These are phyloP conservation scores for Xylophagus ater DNA, from an alignment of 2,888 invertebrate genomes.

Conservation along the genomic window DNA sequence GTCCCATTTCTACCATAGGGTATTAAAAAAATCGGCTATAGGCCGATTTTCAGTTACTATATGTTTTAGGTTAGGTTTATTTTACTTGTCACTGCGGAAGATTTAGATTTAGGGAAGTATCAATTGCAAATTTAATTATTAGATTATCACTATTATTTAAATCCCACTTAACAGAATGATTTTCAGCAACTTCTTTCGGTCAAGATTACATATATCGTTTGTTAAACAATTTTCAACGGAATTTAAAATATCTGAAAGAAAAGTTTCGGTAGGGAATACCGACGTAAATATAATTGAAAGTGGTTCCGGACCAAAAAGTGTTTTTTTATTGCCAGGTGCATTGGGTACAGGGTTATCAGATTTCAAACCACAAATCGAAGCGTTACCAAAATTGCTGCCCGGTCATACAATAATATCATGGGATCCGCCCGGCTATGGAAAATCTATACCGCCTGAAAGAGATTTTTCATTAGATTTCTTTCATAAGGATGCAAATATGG, in stretches of 20 bases:
- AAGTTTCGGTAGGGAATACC: slow-evolving; percentile 48
- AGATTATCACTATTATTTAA: too few species aligned
- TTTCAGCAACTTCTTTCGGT: too few species aligned
- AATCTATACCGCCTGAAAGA: slow-evolving; percentile 65
- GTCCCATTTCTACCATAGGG: too few species aligned
- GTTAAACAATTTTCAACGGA: neutral
- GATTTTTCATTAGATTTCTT: slow-evolving; percentile 61
- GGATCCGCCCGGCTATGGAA: slow-evolving; percentile 85
- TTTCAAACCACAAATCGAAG: slow-evolving; percentile 64
- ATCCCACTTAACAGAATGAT: too few species aligned
- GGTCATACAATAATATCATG: slow-evolving; percentile 44
- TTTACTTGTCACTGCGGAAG: too few species aligned
- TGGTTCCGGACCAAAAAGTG: slow-evolving; percentile 39
- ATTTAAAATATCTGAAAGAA: slow-evolving; percentile 40
- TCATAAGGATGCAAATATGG: slow-evolving; percentile 60
- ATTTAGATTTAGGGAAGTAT: too few species aligned
- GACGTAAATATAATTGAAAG: slow-evolving; percentile 51
- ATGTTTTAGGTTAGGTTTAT: too few species aligned
- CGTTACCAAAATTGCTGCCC: slow-evolving; percentile 37
- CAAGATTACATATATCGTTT: too few species aligned
- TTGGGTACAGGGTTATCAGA: slow-evolving; percentile 74
- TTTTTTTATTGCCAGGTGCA: slow-evolving; percentile 70
- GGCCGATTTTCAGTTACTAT: too few species aligned
- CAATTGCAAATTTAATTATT: too few species aligned
- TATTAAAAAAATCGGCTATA: too few species aligned